Conservation (phyloP, 2,888 invertebrate genomes). For the Dryocosmus kuriphilus region DNA sequence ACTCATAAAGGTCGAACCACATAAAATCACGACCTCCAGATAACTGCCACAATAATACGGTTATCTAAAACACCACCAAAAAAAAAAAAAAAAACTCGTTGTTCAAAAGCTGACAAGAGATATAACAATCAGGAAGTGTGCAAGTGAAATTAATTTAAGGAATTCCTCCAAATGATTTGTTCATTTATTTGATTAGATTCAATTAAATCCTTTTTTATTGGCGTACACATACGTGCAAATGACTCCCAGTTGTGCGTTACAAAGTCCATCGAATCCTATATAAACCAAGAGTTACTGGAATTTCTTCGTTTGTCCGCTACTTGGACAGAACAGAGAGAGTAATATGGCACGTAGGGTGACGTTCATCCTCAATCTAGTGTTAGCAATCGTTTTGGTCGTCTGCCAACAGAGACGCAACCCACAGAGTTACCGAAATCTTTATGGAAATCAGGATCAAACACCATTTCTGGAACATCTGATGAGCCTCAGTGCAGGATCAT, state of each 20-base stretch:
- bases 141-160: background rate
- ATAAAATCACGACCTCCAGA: conserved; percentile 7
- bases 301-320: conserved; percentile 10
- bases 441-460: background rate
- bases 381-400: background rate
- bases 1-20: background rate
- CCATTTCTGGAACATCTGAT: conserved; percentile 9
- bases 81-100: background rate
- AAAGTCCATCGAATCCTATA: conserved; percentile 29
- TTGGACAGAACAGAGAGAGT: conserved; percentile 19
- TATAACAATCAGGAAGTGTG: background rate
- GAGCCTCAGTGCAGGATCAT: conserved; percentile 9
- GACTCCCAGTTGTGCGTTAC: conserved; percentile 2
- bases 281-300: conserved; percentile 25
- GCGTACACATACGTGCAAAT: conserved; percentile 10
- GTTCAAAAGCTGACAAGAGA: background rate
- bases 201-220: background rate
- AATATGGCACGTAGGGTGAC: conserved; percentile 5
- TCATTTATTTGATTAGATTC: conserved; percentile 7
- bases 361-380: background rate
- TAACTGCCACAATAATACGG: background rate
- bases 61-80: too few relatives aligned
- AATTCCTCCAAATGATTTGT: background rate
- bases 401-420: background rate
- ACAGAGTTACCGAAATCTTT: conserved; percentile 12